Evolutionary conservation across 2,113 vertebrate genomes (phyloP).

Genomic region (Dermatemys mawii): DNA sequence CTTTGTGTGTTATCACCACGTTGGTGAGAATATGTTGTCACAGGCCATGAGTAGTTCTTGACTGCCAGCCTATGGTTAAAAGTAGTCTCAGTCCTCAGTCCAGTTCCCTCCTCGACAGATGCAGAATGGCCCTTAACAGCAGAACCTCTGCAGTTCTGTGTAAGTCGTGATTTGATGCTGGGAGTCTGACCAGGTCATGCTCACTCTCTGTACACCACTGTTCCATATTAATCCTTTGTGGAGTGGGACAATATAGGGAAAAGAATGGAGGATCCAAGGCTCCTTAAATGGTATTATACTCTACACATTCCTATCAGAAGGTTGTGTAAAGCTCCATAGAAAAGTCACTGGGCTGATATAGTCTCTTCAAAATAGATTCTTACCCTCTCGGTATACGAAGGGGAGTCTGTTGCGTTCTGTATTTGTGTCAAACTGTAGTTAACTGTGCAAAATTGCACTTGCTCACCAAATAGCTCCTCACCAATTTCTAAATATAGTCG

Average conservation of each 20-base stretch:
- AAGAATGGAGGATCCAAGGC: background rate
- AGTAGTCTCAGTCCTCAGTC: background rate
- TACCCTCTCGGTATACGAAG: background rate
- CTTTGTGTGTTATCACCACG: background rate
- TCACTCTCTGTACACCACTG: background rate
- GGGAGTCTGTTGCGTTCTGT: background rate
- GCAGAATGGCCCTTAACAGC: background rate
- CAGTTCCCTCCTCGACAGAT: rapidly evolving
- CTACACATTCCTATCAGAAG: background rate
- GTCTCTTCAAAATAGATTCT: background rate
- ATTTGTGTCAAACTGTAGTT: background rate
- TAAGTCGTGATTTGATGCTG: background rate
- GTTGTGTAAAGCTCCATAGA: background rate
- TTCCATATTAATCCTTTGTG: background rate
- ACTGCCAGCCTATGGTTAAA: background rate
- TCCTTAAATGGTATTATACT: background rate
- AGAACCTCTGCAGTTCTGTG: background rate
- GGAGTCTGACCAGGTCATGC: background rate
- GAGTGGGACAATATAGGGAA: background rate
- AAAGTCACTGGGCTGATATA: background rate
- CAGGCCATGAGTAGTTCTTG: background rate
- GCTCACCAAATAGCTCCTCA: background rate
- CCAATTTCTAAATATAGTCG: background rate
- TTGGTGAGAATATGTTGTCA: background rate
- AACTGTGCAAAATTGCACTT: background rate